Base-by-base conservation (phyloP, 1,140 invertebrate genomes). In the Diachasmimorpha longicaudata region DNA sequence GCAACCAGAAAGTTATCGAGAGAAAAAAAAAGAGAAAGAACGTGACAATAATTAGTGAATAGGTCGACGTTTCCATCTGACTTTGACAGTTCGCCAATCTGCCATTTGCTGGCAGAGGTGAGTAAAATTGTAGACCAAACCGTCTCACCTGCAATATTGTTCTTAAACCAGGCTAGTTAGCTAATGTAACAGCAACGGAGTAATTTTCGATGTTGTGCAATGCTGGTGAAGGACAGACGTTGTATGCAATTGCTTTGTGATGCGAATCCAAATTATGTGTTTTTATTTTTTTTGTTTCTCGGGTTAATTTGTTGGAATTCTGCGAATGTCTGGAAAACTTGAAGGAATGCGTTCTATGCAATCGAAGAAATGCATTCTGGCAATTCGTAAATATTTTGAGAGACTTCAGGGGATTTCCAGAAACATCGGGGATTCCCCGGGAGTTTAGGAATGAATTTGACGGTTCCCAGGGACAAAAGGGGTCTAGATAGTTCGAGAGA, bases 161-260 rank as follows among this genome's bases (percentile, higher is more conserved):
- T 52, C 19, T 19, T 70, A 69, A 75, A 75, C 73, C 21, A 74
- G n/a, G 16, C 55, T 75, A 70, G 73, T 31, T 75, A 75, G 69
- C 42, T 19, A 21, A 66, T 31, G 14, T 25, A 37, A 74, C 13
- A 19, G 16, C 21, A 14, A 16, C 48, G 4, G 6, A 16, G 66
- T 37, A 69, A 75, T 69, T 75, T 63, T 55, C 21, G 31, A 70
- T 75, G 19, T 52, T 75, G 73, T 70, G 73, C 68, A 75, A 75
- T 68, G 19, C 39, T 19, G 46, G 69, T 36, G 55, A 11, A 37
- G 23, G 25, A 75, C 66, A 75, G 52, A 23, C 21, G 9, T 10
- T 23, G 36, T 39, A 67, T 63, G 31, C 67, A 52, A 75, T 75
- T 75, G 67, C 67, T 67, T 70, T 36, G 48, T 46, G 16, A 52